These are phyloP conservation scores for Ambastaia sidthimunki DNA, from an alignment of 2,797 vertebrate genomes.

Conservation along the genomic window DNA sequence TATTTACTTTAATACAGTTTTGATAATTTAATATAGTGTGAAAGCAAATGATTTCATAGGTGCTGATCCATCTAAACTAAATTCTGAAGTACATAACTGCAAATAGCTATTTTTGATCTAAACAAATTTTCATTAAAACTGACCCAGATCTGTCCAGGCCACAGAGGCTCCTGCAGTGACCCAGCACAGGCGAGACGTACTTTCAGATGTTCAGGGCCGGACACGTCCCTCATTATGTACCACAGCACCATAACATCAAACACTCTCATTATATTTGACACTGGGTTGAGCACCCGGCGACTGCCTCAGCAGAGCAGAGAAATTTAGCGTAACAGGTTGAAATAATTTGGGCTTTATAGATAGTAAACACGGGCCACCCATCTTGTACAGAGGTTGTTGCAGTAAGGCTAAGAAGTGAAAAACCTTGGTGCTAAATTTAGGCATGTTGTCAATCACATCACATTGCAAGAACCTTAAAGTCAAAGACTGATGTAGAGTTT, in stretches of 20 bases:
- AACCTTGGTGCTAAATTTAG: not conserved
- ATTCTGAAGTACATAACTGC: not conserved
- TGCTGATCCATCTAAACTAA: not conserved
- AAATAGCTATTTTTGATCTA: not conserved
- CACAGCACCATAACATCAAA: slow-evolving; percentile 73
- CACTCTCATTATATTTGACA: slow-evolving; percentile 76
- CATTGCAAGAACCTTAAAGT: not conserved
- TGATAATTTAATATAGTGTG: not conserved
- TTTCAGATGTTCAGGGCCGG: slow-evolving; percentile 76
- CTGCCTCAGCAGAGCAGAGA: slow-evolving; percentile 44
- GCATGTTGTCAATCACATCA: not conserved
- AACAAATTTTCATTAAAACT: slow-evolving; percentile 38
- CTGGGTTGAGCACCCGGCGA: slow-evolving; percentile 46
- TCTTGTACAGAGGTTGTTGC: slow-evolving; percentile 18
- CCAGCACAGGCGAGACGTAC: slow-evolving; percentile 73
- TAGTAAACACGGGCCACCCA: slow-evolving; percentile 24
- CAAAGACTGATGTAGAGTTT: not conserved
- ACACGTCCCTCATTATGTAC: slow-evolving; percentile 72
- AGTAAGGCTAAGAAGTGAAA: slow-evolving; percentile 9
- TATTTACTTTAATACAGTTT: no score
- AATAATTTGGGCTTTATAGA: slow-evolving; percentile 66
- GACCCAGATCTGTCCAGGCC: slow-evolving; percentile 1
- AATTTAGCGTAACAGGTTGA: slow-evolving; percentile 73
- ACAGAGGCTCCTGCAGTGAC: slow-evolving; percentile 65
- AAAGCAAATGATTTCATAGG: not conserved